Evolutionary conservation across 2,113 vertebrate species (phyloP).

Genomic region (Pogona vitticeps): DNA sequence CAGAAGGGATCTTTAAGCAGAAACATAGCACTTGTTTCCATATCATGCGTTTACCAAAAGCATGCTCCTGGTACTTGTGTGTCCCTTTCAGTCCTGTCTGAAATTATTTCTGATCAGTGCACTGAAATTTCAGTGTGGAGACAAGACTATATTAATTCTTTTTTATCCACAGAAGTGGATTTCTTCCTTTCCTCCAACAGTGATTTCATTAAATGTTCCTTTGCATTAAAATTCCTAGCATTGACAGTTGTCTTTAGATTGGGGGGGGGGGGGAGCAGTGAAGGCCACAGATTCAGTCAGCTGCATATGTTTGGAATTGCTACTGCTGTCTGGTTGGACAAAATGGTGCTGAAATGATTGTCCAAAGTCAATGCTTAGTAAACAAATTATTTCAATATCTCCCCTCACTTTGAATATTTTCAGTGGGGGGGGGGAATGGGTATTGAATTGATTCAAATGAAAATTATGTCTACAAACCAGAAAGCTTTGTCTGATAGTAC

Average conservation of each 20-base stretch:
- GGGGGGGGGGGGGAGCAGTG: slow-evolving; percentile 26
- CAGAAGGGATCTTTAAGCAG: slow-evolving; percentile 32
- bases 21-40: slow-evolving; percentile 7
- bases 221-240: slow-evolving; percentile 45
- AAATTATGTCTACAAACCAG: neutral
- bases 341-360: neutral
- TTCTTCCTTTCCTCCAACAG: slow-evolving; percentile 35
- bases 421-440: neutral
- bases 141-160: slow-evolving; percentile 28
- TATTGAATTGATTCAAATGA: neutral
- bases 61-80: neutral
- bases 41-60: slow-evolving; percentile 33
- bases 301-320: slow-evolving; percentile 11
- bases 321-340: neutral
- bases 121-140: slow-evolving; percentile 43
- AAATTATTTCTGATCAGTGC: slow-evolving; percentile 50
- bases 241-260: slow-evolving; percentile 35
- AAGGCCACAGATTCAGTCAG: slow-evolving; percentile 38
- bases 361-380: neutral
- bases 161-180: slow-evolving; percentile 29
- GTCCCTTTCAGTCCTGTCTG: slow-evolving; percentile 49
- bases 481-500: too few relatives aligned
- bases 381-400: neutral
- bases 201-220: slow-evolving; percentile 43
- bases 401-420: neutral